These are phyloP conservation scores for Varroa destructor DNA, from an alignment of 1,140 invertebrate species.

Conservation along the genomic window DNA sequence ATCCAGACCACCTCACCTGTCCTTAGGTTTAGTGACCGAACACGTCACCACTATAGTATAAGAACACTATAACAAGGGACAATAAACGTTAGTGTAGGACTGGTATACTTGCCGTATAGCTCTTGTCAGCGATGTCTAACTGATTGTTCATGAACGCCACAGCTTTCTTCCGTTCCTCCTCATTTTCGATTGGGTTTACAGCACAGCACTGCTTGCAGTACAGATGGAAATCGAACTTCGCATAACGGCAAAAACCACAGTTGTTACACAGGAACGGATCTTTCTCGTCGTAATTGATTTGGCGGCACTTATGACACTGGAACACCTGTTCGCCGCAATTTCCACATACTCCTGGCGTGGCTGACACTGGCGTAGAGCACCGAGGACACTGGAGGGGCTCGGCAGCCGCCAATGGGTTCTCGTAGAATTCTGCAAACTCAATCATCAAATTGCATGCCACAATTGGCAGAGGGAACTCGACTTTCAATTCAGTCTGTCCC, in stretches of 20 bases:
- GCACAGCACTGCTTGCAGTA: constrained; percentile 79
- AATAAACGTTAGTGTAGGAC: too few relatives aligned
- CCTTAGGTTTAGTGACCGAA: too few relatives aligned
- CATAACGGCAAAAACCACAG: constrained; percentile 98
- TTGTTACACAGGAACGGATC: constrained; percentile 96
- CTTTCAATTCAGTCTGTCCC: constrained; percentile 86
- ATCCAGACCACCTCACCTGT: too few relatives aligned
- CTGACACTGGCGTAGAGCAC: constrained; percentile 85
- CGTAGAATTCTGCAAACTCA: constrained; percentile 94
- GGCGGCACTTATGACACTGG: constrained; percentile 60
- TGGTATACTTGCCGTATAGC: not conserved
- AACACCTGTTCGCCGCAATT: constrained; percentile 98
- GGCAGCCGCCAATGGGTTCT: constrained; percentile 60
- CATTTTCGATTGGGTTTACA: constrained; percentile 89
- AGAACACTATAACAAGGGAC: too few relatives aligned
- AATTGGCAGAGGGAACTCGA: constrained; percentile 88
- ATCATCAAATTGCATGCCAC: constrained; percentile 98
- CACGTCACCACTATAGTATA: too few relatives aligned
- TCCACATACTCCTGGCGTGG: constrained; percentile 89
- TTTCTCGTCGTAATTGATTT: constrained; percentile 98
- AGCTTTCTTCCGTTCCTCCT: constrained; percentile 89
- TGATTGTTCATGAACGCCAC: constrained; percentile 74
- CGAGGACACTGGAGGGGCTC: constrained; percentile 90
- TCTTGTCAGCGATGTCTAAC: constrained; percentile 73
- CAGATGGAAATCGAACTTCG: constrained; percentile 90